phyloP scores from a whole-genome alignment of 2,797 vertebrate genomes.

The Todus mexicanus region DNA sequence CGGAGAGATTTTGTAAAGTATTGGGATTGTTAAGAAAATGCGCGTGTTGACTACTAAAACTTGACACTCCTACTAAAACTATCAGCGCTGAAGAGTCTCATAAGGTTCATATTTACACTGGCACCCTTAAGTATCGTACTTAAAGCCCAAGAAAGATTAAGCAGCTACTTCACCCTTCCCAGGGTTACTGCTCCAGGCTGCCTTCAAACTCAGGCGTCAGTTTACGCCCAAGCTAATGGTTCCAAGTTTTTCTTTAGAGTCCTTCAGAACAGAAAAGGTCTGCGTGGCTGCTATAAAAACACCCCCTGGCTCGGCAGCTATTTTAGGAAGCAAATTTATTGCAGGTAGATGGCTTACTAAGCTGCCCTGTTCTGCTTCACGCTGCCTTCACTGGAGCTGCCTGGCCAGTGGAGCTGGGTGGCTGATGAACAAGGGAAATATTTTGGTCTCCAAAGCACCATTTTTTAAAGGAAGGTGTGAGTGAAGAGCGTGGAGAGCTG shows the following conservation, averaged over 20 bases:
- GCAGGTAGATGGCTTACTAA: conserved; percentile 21
- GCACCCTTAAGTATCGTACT: neutral
- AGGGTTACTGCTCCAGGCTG: neutral
- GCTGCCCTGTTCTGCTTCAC: neutral
- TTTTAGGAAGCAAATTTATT: conserved; percentile 22
- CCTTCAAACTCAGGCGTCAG: neutral
- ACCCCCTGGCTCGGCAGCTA: neutral
- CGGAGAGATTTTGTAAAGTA: neutral
- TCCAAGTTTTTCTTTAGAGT: neutral
- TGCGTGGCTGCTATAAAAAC: neutral
- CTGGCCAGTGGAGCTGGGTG: neutral
- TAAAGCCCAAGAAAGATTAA: neutral
- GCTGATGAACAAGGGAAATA: neutral
- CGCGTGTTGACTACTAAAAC: neutral
- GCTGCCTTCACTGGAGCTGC: neutral
- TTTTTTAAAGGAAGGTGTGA: neutral
- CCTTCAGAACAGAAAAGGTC: neutral
- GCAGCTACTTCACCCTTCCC: neutral
- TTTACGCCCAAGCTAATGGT: neutral
- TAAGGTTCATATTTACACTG: neutral
- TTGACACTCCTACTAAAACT: neutral
- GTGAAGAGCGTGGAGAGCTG: rapidly evolving
- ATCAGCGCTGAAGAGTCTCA: neutral
- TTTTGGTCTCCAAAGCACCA: no score
- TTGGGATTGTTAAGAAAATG: neutral